These are phyloP conservation scores for Pluvialis apricaria DNA, from an alignment of 2,113 vertebrate genomes.

Conservation along the genomic window DNA sequence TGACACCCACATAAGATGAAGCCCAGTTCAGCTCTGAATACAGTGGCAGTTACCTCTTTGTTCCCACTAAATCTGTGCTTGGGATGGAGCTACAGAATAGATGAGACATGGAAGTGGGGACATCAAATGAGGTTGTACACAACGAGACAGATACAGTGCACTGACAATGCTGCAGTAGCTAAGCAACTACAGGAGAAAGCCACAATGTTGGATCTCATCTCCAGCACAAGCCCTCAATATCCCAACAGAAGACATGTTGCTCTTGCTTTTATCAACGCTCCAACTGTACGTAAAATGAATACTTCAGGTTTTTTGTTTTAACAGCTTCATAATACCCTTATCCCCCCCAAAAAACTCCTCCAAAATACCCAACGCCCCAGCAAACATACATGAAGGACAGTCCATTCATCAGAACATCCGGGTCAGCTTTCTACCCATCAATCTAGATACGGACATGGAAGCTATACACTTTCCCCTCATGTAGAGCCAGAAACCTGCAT, in stretches of 20 bases:
- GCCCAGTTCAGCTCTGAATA: background rate
- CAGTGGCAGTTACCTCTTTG: background rate
- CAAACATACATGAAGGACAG: background rate
- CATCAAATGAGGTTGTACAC: background rate
- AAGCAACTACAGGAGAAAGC: background rate
- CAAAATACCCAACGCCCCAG: background rate
- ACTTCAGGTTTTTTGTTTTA: background rate
- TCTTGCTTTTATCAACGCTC: background rate
- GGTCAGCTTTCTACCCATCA: constrained; percentile 12
- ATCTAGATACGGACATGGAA: background rate
- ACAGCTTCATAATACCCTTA: background rate
- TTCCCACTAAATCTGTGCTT: background rate
- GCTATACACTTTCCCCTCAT: background rate
- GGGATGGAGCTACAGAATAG: background rate
- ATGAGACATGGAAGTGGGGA: background rate
- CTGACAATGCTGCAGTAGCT: background rate
- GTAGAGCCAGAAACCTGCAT: background rate
- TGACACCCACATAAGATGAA: fast-evolving
- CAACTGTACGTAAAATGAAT: background rate
- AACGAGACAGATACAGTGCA: background rate
- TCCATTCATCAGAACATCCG: background rate
- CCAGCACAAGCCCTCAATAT: background rate
- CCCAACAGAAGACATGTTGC: background rate
- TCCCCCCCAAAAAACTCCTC: background rate
- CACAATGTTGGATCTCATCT: background rate